phyloP scores from a whole-genome alignment of 2,888 invertebrate species.

The Neoascia interrupta region DNA sequence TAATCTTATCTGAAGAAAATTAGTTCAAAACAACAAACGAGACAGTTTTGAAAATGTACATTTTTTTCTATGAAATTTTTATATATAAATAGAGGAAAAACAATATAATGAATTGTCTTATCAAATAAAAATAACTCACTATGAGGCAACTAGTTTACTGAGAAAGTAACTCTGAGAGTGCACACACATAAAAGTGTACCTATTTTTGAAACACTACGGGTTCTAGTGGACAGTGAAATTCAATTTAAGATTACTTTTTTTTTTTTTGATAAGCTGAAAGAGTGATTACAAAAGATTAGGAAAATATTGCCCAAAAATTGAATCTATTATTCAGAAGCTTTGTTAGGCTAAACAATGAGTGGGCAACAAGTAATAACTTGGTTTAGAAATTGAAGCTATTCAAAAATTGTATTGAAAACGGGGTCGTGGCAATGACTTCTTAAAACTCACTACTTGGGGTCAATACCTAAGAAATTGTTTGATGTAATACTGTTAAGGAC shows the following conservation, averaged over 20 bases:
- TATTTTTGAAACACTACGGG: neutral
- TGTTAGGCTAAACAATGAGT: too few relatives aligned
- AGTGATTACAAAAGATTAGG: too few relatives aligned
- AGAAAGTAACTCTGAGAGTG: neutral
- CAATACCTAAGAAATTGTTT: too few relatives aligned
- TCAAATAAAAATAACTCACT: constrained; percentile 30
- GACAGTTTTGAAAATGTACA: constrained; percentile 30
- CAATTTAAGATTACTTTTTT: constrained; percentile 2
- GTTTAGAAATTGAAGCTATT: too few relatives aligned
- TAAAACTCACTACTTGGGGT: too few relatives aligned
- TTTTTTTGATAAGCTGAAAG: constrained; percentile 3
- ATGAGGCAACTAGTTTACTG: constrained; percentile 24
- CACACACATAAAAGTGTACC: neutral
- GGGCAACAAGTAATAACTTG: too few relatives aligned
- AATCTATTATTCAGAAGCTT: too few relatives aligned
- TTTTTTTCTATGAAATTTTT: constrained; percentile 42
- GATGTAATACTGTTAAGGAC: too few relatives aligned
- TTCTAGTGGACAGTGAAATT: neutral
- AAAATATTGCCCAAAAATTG: too few relatives aligned
- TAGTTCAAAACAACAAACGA: constrained; percentile 59
- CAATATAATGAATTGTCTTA: constrained; percentile 35
- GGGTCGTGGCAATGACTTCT: too few relatives aligned
- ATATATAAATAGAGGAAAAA: constrained; percentile 1
- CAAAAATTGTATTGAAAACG: too few relatives aligned
- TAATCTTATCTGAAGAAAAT: constrained; percentile 58